These are phyloP conservation scores for Etheostoma cragini DNA, from an alignment of 2,113 vertebrate genomes.

Conservation along the genomic window DNA sequence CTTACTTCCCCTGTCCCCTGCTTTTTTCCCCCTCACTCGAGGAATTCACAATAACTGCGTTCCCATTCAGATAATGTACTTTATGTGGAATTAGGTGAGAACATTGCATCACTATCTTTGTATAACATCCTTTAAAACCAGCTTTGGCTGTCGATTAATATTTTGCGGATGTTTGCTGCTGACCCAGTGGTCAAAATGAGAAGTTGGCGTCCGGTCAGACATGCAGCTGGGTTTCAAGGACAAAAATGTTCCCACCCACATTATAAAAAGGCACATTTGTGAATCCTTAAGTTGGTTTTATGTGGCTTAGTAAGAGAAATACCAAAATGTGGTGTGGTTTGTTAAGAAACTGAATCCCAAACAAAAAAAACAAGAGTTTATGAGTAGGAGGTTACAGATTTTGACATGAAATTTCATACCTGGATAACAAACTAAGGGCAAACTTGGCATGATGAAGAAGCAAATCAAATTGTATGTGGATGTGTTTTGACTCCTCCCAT, in stretches of 20 bases:
- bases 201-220: constrained; percentile 18
- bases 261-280: constrained; percentile 11
- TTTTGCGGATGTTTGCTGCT: constrained; percentile 27
- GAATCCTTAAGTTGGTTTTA: constrained; percentile 23
- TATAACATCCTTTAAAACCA: neutral
- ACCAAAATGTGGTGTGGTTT: constrained; percentile 5
- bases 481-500: no score
- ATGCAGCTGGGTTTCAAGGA: constrained; percentile 56
- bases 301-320: constrained; percentile 32
- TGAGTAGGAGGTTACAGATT: constrained; percentile 21
- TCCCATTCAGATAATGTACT: constrained; percentile 16
- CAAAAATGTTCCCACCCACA: constrained; percentile 38
- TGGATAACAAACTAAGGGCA: no score
- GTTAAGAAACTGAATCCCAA: constrained; percentile 6
- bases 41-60: neutral
- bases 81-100: neutral
- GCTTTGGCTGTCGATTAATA: neutral
- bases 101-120: neutral
- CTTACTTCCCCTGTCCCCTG: constrained; percentile 35
- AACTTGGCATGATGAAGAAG: no score
- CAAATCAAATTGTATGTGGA: no score
- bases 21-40: neutral
- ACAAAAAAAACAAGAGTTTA: neutral
- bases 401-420: neutral
- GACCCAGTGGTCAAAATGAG: constrained; percentile 5